Evolutionary conservation across 2,113 vertebrate species (phyloP).

Genomic region (Peromyscus polionotus): DNA sequence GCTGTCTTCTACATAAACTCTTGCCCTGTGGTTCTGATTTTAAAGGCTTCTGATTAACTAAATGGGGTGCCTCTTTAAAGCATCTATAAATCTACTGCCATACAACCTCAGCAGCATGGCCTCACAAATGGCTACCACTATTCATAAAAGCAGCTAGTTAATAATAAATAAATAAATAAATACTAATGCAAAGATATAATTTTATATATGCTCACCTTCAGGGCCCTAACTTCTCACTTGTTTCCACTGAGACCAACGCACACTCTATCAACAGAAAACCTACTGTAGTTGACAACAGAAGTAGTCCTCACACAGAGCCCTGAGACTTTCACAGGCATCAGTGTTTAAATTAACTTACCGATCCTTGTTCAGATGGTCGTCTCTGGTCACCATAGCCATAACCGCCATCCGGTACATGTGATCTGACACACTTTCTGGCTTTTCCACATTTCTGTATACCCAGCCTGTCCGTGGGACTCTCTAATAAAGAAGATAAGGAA

Average conservation of each 20-base stretch:
- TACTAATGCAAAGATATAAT: neutral
- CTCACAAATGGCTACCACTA: neutral
- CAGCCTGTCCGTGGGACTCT: slow-evolving; percentile 96
- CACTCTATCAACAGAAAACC: neutral
- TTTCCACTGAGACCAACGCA: neutral
- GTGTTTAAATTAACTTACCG: slow-evolving; percentile 86
- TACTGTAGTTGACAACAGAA: neutral
- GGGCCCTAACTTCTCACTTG: neutral
- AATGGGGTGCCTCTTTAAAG: neutral
- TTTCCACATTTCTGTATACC: slow-evolving; percentile 94
- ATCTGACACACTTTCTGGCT: slow-evolving; percentile 97
- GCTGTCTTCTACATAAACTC: neutral
- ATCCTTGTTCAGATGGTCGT: slow-evolving; percentile 93
- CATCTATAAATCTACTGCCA: neutral
- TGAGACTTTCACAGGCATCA: neutral
- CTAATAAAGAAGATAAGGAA: slow-evolving; percentile 78
- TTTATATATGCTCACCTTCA: neutral
- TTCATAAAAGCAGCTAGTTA: neutral
- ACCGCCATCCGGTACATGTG: slow-evolving; percentile 99
- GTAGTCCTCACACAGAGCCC: neutral
- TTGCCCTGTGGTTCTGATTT: neutral
- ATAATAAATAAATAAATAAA: too few relatives aligned
- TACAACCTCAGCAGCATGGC: neutral
- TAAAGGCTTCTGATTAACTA: neutral
- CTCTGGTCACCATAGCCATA: slow-evolving; percentile 95